phyloP scores from a whole-genome alignment of 2,113 vertebrate genomes.

The Xiphorhynchus elegans region DNA sequence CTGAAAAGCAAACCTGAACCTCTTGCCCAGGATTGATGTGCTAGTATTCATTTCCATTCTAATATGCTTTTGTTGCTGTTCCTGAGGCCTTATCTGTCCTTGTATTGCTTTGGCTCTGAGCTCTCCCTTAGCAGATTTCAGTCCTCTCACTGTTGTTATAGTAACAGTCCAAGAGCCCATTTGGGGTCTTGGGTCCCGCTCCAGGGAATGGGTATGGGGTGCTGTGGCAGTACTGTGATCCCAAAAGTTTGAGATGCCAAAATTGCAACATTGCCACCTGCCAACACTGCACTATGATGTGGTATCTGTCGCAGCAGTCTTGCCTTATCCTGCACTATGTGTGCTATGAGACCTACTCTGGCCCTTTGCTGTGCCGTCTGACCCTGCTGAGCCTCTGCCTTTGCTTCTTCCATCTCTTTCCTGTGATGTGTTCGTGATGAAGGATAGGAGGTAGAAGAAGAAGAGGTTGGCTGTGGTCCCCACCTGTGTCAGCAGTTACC shows the following conservation, averaged over 20 bases:
- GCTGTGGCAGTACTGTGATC: not conserved
- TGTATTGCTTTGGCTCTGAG: not conserved
- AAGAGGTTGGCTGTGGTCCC: not conserved
- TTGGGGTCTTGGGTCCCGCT: not conserved
- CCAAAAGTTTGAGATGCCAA: not conserved
- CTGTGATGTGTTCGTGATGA: rapidly evolving
- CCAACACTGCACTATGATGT: not conserved
- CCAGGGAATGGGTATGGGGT: not conserved
- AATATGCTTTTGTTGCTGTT: not conserved
- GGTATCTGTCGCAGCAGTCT: not conserved
- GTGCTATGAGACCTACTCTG: rapidly evolving
- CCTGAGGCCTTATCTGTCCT: not conserved
- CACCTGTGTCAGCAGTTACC: not conserved
- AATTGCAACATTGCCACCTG: not conserved
- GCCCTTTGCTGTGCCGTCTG: not conserved
- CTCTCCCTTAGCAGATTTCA: not conserved
- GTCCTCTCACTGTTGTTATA: not conserved
- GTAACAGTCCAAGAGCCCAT: not conserved
- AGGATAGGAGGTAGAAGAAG: not conserved
- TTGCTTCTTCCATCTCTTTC: not conserved
- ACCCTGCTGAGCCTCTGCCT: not conserved
- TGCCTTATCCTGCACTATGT: not conserved
- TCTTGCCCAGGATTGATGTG: rapidly evolving
- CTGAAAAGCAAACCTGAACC: not conserved
- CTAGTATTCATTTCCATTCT: not conserved